Percentiles rank a stretch among this genome's conserved stretches.
phyloP scores from a whole-genome alignment of 2,113 vertebrate species.

The Alosa alosa region DNA sequence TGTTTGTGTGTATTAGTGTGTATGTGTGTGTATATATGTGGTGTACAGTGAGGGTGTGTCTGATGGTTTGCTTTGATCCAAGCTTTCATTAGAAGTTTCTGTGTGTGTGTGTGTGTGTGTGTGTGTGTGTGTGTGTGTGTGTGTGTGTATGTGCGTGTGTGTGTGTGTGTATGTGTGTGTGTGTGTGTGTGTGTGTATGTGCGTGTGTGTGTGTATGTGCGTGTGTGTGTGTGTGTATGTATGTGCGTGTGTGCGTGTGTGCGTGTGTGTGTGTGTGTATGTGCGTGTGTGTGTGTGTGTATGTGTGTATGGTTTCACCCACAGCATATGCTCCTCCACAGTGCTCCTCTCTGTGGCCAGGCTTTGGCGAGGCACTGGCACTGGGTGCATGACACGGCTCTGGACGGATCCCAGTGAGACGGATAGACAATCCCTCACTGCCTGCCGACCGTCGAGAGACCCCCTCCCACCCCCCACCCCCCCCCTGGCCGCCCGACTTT shows the following conservation, averaged over 20 bases:
- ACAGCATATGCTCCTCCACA: conserved; percentile 26
- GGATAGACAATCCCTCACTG: conserved; percentile 52
- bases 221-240: conserved; percentile 28
- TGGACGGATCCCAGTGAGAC: conserved; percentile 59
- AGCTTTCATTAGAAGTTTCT: conserved; percentile 2
- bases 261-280: conserved; percentile 14
- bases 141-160: conserved; percentile 31
- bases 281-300: conserved; percentile 32
- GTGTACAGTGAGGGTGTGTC: neutral
- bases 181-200: conserved; percentile 21
- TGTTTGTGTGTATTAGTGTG: neutral
- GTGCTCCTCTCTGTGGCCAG: conserved; percentile 19
- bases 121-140: conserved; percentile 25
- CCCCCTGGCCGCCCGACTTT: neutral
- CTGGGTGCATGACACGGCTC: conserved; percentile 27
- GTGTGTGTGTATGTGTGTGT: conserved; percentile 20
- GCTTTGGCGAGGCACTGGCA: conserved; percentile 34
- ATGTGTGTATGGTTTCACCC: neutral
- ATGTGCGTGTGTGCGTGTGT: conserved; percentile 25
- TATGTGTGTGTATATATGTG: conserved; percentile 24
- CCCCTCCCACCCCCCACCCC: neutral
- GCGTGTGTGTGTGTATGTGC: neutral
- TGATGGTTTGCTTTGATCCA: neutral
- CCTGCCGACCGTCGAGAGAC: conserved; percentile 36
- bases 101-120: conserved; percentile 27